Conservation (phyloP, 2,888 invertebrate species). For the Microplitis manilae region DNA sequence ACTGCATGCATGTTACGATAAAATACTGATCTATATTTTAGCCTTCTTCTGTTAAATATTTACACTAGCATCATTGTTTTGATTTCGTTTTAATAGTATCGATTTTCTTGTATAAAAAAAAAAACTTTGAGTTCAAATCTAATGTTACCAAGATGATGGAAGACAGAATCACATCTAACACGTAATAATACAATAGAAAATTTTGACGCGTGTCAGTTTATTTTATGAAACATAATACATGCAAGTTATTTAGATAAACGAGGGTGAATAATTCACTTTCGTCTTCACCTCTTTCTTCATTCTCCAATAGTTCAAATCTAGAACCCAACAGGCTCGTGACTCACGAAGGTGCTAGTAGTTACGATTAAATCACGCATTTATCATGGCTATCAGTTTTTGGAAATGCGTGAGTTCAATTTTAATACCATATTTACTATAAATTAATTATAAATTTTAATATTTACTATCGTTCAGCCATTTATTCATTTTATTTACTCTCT, state of each 20-base stretch:
- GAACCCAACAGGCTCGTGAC: slow-evolving; percentile 27
- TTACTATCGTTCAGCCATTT: no score
- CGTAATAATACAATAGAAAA: slow-evolving; percentile 27
- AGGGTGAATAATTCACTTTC: slow-evolving; percentile 34
- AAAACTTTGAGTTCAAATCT: neutral
- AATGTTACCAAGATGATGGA: slow-evolving; percentile 15
- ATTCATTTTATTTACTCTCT: no score
- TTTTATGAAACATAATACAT: slow-evolving; percentile 37
- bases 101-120: neutral
- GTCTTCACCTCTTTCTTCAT: slow-evolving; percentile 29
- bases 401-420: slow-evolving; percentile 47
- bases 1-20: slow-evolving; percentile 40
- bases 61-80: slow-evolving; percentile 6
- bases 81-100: neutral
- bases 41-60: slow-evolving; percentile 3
- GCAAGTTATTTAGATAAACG: slow-evolving; percentile 26
- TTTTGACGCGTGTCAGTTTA: slow-evolving; percentile 28
- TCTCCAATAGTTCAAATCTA: slow-evolving; percentile 26
- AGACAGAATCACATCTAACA: neutral
- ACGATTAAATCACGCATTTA: slow-evolving; percentile 11
- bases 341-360: slow-evolving; percentile 27
- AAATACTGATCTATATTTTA: slow-evolving; percentile 10
- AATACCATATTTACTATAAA: no score
- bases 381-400: slow-evolving; percentile 48
- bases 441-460: no score